Percentiles rank a stretch among this genome's conserved stretches.
phyloP scores from a whole-genome alignment of 2,888 invertebrate species.

The Eristalinus sepulchralis region DNA sequence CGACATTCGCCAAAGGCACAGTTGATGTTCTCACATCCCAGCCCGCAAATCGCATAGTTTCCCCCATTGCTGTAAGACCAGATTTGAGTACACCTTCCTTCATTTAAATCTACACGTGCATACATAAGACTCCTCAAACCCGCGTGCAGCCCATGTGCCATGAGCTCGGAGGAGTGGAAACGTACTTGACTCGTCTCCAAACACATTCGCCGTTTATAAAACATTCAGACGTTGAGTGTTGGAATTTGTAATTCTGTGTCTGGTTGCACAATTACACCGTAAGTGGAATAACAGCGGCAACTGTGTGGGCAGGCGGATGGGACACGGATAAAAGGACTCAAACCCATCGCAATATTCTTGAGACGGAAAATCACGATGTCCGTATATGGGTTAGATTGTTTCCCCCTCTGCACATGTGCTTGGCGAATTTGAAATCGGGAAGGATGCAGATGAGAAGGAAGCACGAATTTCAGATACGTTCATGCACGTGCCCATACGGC shows the following conservation, averaged over 20 bases:
- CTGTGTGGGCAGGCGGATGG: background rate
- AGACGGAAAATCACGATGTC: background rate
- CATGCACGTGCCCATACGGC: background rate
- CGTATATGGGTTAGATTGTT: conserved; percentile 1
- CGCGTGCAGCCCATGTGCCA: conserved; percentile 37
- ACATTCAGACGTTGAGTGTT: conserved; percentile 46
- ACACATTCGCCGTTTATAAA: conserved; percentile 39
- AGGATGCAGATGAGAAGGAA: background rate
- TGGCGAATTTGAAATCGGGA: background rate
- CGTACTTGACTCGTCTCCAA: conserved; percentile 55
- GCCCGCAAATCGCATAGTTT: conserved; percentile 23
- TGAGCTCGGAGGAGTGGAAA: conserved; percentile 16
- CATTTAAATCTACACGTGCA: no score
- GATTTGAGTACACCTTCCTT: background rate
- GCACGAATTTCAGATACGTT: background rate
- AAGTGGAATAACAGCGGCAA: conserved; percentile 35
- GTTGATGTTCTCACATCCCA: conserved; percentile 18
- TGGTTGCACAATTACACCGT: conserved; percentile 59
- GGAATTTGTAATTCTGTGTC: conserved; percentile 62
- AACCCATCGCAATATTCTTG: conserved; percentile 4
- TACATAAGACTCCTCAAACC: background rate
- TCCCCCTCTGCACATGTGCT: background rate
- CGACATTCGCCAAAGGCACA: conserved; percentile 51
- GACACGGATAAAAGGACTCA: background rate
- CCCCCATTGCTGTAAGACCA: background rate